Evolutionary conservation across 1,140 invertebrate species (phyloP).

Genomic region (Ceratitis capitata): DNA sequence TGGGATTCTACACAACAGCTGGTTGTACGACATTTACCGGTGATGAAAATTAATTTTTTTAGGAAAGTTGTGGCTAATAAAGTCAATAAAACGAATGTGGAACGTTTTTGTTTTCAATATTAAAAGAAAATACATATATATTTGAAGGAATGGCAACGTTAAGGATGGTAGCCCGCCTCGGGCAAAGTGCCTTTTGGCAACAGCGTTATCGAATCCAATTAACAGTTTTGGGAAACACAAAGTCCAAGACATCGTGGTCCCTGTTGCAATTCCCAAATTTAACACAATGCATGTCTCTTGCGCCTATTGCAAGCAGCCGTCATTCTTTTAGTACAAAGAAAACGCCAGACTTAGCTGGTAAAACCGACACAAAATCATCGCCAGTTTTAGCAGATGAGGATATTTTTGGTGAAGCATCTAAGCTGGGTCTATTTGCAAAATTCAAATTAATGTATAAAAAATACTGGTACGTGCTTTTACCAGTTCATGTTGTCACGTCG

Average conservation of each 20-base stretch:
- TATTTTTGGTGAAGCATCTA: constrained; percentile 59
- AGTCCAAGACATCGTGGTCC: neutral
- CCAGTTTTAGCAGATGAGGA: constrained; percentile 45
- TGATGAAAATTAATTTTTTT: neutral
- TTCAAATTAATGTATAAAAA: constrained; percentile 93
- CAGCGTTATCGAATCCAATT: neutral
- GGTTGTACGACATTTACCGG: neutral
- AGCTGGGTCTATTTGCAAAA: constrained; percentile 74
- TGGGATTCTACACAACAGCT: neutral
- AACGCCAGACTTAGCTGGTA: constrained; percentile 45
- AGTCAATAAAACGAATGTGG: neutral
- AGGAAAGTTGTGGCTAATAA: neutral
- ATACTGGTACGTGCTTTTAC: constrained; percentile 93
- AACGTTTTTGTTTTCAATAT: neutral
- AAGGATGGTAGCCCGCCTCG: neutral
- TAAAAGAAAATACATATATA: neutral
- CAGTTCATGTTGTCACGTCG: constrained; percentile 89
- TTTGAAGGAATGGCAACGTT: neutral
- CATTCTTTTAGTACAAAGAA: constrained; percentile 46
- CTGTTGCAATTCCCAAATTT: neutral
- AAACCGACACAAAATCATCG: constrained; percentile 49
- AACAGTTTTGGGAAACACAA: neutral
- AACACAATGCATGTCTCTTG: neutral
- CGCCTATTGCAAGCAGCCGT: neutral
- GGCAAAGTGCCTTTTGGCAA: neutral